Conservation (phyloP, 2,797 vertebrate species). For the Epinephelus malabaricus region DNA sequence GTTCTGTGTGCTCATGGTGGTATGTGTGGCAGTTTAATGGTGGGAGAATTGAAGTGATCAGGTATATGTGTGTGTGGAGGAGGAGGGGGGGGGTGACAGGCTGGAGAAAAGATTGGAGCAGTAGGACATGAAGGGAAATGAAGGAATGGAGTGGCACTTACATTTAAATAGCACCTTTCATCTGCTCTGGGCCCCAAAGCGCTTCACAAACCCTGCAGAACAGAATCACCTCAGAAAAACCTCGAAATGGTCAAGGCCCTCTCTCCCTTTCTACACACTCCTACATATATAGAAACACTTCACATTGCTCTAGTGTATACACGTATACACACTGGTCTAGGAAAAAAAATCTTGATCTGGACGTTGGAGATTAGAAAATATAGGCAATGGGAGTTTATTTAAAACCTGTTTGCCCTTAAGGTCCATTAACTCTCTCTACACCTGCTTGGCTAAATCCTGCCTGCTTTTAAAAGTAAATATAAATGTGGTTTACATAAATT, state of each 20-base stretch:
- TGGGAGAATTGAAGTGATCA: slow-evolving; percentile 64
- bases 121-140: slow-evolving; percentile 88
- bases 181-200: slow-evolving; percentile 92
- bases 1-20: slow-evolving; percentile 57
- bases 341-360: slow-evolving; percentile 19
- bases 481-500: slow-evolving; percentile 46
- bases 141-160: slow-evolving; percentile 92
- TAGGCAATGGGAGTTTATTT: slow-evolving; percentile 28
- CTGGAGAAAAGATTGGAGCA: slow-evolving; percentile 82
- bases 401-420: slow-evolving; percentile 17
- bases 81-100: slow-evolving; percentile 65
- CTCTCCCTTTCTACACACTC: slow-evolving; percentile 80
- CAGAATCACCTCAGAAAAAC: slow-evolving; percentile 92
- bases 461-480: slow-evolving; percentile 16
- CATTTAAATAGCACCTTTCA: slow-evolving; percentile 94
- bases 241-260: slow-evolving; percentile 85
- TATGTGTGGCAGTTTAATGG: slow-evolving; percentile 77
- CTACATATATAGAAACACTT: slow-evolving; percentile 69
- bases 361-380: slow-evolving; percentile 37
- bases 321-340: slow-evolving; percentile 41
- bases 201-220: slow-evolving; percentile 93
- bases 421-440: slow-evolving; percentile 23
- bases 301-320: slow-evolving; percentile 64
- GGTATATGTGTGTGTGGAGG: slow-evolving; percentile 59
- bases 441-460: slow-evolving; percentile 20